These are phyloP conservation scores for Meghimatium bilineatum DNA, from an alignment of 2,888 invertebrate genomes.

Conservation along the genomic window DNA sequence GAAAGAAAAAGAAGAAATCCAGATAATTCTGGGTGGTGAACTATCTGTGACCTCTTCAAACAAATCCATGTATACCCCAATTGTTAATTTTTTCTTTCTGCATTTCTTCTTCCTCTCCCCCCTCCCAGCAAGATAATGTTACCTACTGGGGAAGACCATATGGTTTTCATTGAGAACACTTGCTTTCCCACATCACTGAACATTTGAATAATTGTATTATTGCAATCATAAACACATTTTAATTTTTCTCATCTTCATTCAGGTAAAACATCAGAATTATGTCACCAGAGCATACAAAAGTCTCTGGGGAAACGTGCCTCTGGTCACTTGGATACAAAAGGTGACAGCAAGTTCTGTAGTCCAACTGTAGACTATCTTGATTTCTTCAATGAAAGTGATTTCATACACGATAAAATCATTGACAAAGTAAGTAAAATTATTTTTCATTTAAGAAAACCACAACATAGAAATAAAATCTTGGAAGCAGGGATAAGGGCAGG, in stretches of 20 bases:
- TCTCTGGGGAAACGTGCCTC: slow-evolving; percentile 58
- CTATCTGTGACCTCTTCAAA: too few relatives aligned
- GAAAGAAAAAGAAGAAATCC: too few relatives aligned
- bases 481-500: slow-evolving; percentile 85
- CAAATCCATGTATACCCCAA: too few relatives aligned
- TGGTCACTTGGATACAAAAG: slow-evolving; percentile 40
- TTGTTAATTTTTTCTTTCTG: too few relatives aligned
- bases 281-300: slow-evolving; percentile 68
- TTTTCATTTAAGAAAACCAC: slow-evolving; percentile 63
- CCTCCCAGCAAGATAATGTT: too few relatives aligned
- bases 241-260: not conserved
- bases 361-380: slow-evolving; percentile 52
- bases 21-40: too few relatives aligned
- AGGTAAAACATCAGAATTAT: slow-evolving; percentile 59
- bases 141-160: too few relatives aligned
- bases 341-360: slow-evolving; percentile 49
- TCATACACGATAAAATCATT: slow-evolving; percentile 66
- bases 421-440: slow-evolving; percentile 60
- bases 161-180: too few relatives aligned
- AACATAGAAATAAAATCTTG: slow-evolving; percentile 83
- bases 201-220: not conserved
- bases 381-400: slow-evolving; percentile 49
- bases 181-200: too few relatives aligned
- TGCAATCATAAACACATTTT: not conserved
- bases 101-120: too few relatives aligned